Conservation (phyloP, 2,888 invertebrate species). For the Perithous albicinctus region DNA sequence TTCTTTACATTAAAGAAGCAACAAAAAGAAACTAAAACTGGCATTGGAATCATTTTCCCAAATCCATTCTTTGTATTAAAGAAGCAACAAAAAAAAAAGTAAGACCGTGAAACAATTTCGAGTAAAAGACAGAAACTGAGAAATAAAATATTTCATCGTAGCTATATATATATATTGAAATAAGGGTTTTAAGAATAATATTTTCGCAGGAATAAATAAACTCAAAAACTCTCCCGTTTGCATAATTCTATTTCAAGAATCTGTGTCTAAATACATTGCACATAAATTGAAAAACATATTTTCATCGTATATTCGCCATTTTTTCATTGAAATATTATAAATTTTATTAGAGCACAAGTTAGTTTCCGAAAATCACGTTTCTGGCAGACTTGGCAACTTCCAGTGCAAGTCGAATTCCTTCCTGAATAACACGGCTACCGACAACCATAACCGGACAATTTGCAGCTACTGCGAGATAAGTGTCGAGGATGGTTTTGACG, state of each 20-base stretch:
- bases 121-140: too few species aligned
- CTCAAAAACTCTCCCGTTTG: background rate
- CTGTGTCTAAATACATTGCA: background rate
- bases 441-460: conserved; percentile 70
- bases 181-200: background rate
- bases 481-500: conserved; percentile 63
- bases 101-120: too few species aligned
- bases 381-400: conserved; percentile 67
- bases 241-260: conserved; percentile 11
- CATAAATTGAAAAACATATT: background rate
- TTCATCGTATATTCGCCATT: background rate
- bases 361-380: conserved; percentile 66
- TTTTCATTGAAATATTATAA: background rate
- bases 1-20: too few species aligned
- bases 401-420: conserved; percentile 68
- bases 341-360: background rate
- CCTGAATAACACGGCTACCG: conserved; percentile 67
- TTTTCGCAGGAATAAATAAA: background rate
- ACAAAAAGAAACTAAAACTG: too few species aligned
- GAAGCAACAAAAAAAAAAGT: too few species aligned
- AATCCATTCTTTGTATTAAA: too few species aligned
- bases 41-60: too few species aligned
- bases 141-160: too few species aligned
- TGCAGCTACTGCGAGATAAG: conserved; percentile 67
- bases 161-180: too few species aligned